These are phyloP conservation scores for Spodoptera littoralis DNA, from an alignment of 2,888 invertebrate species.

Conservation along the genomic window DNA sequence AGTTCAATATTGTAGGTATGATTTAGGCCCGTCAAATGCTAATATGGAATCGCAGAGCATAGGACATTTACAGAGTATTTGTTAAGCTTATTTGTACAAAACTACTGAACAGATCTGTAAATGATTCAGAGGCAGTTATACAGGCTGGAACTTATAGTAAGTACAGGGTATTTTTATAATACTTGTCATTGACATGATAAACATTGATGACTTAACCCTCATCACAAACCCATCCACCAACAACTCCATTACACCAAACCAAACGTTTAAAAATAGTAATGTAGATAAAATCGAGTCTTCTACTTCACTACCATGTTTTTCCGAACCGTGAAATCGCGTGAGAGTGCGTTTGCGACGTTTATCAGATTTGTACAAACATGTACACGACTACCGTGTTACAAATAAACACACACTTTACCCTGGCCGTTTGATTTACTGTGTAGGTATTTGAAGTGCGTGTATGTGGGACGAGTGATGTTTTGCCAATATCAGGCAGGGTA, in stretches of 20 bases:
- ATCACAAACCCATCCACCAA: constrained; percentile 3
- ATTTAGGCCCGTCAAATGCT: too few relatives aligned
- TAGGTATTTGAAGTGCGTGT: constrained; percentile 49
- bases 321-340: constrained; percentile 72
- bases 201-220: too few relatives aligned
- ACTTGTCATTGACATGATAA: too few relatives aligned
- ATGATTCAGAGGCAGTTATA: too few relatives aligned
- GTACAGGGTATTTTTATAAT: too few relatives aligned
- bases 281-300: constrained; percentile 46
- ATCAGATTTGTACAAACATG: constrained; percentile 77
- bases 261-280: constrained; percentile 43
- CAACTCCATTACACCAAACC: constrained; percentile 12
- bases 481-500: neutral
- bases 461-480: constrained; percentile 38
- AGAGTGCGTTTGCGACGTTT: constrained; percentile 62
- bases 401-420: constrained; percentile 68
- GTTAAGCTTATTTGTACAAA: too few relatives aligned
- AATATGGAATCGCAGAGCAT: too few relatives aligned
- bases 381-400: constrained; percentile 72
- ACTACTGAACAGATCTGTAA: too few relatives aligned
- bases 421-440: constrained; percentile 64
- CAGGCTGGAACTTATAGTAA: too few relatives aligned
- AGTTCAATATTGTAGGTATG: too few relatives aligned
- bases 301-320: constrained; percentile 53
- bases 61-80: too few relatives aligned